Evolutionary conservation across 2,888 invertebrate genomes (phyloP).

Genomic region (Rambutsinella grinnellia): DNA sequence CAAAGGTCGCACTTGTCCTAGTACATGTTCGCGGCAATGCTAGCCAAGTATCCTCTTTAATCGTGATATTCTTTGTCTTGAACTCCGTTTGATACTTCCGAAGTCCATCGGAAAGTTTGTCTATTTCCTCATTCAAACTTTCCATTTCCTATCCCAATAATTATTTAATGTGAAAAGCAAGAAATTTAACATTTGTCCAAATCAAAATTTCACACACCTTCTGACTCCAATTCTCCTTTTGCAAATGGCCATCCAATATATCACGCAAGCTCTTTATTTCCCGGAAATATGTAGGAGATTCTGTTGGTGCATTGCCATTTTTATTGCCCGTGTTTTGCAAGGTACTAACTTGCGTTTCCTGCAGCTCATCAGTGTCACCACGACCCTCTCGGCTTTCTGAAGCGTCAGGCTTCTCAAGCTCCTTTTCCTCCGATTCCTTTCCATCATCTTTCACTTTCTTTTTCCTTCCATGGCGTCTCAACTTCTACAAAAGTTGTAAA

Average conservation of each 20-base stretch:
- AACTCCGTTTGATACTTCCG: slow-evolving; percentile 60
- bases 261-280: slow-evolving; percentile 44
- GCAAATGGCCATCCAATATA: slow-evolving; percentile 58
- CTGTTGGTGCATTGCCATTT: not conserved
- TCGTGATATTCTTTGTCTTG: slow-evolving; percentile 58
- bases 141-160: slow-evolving; percentile 53
- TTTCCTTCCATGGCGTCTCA: slow-evolving; percentile 62
- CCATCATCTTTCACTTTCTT: slow-evolving; percentile 46
- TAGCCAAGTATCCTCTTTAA: slow-evolving; percentile 62
- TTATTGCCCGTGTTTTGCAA: not conserved
- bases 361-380: slow-evolving; percentile 53
- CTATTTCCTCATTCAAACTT: slow-evolving; percentile 52
- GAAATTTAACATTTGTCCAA: too few species aligned
- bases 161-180: too few species aligned
- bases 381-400: not conserved
- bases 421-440: slow-evolving; percentile 38
- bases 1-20: slow-evolving; percentile 59
- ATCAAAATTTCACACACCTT: slow-evolving; percentile 43
- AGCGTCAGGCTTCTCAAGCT: slow-evolving; percentile 20
- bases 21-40: slow-evolving; percentile 63
- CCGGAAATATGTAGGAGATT: slow-evolving; percentile 6
- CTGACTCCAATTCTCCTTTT: slow-evolving; percentile 58
- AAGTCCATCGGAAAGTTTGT: slow-evolving; percentile 45
- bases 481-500: slow-evolving; percentile 37
- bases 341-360: slow-evolving; percentile 61